Base-by-base conservation (phyloP, 2,888 invertebrate species). In the Alcis repandata region DNA sequence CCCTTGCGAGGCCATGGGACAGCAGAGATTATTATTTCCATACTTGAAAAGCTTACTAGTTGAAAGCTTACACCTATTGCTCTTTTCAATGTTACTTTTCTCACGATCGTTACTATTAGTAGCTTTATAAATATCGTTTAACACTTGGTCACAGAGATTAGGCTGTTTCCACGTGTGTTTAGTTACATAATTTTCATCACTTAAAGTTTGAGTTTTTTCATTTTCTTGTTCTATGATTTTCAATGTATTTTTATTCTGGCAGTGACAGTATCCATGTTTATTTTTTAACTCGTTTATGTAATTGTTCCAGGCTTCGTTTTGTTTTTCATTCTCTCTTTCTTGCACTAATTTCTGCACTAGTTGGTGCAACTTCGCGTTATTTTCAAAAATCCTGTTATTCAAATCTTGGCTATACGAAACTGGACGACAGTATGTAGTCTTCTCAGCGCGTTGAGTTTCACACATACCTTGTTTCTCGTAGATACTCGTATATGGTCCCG, bases 221-320 rank as follows among this genome's bases (percentile, higher is more conserved):
- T 56, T 19, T 11, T 80, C 74, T 19, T 68, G 67, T 9, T 67
- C 19, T 0, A 11, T 22, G 11, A 51, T 38, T 20, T 43, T 59
- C 10, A 59, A 27, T 36, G 38, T 59, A 1, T 22, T 56, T 41
- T 27, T 63, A 11, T 40, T 27, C 40, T 63, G 43, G 4, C 49
- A 33, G 11, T 36, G 20, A 11, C 51, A 20, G 36, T 53, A 66
- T 27, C 58, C 61, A 54, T 89, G 84, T 72, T 83, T 90, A 60
- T 78, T 84, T 67, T 84, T 87, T 38, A 90, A 74, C 40, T 83
- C 76, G 45, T 87, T 86, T n/a, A 92, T 86, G 49, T 85, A 89
- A 59, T 86, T 88, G 67, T 88, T 86, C 87, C 88, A 89, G 1
- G 77, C 71, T 61, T 85, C 82, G 48, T 73, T 78, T 54, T 86